phyloP scores from a whole-genome alignment of 2,888 invertebrate genomes.

The Euphydryas editha region DNA sequence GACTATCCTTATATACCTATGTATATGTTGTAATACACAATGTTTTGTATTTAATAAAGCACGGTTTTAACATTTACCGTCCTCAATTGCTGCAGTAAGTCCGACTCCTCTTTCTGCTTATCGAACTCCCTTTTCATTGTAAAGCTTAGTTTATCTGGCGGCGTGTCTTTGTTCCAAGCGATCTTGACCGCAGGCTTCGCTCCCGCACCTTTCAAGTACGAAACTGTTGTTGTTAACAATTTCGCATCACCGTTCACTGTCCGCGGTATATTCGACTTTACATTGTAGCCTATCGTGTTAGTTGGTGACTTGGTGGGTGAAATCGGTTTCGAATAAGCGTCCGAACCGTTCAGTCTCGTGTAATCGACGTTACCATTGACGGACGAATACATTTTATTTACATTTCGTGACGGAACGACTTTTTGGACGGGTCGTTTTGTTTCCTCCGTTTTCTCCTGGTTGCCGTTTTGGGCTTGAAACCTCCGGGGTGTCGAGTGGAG shows the following conservation, averaged over 20 bases:
- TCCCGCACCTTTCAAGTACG: slow-evolving; percentile 83
- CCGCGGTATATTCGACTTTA: slow-evolving; percentile 68
- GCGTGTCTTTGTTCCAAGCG: slow-evolving; percentile 89
- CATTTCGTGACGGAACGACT: slow-evolving; percentile 90
- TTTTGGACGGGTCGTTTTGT: slow-evolving; percentile 90
- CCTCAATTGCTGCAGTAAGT: slow-evolving; percentile 92
- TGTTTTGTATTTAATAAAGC: too few relatives aligned
- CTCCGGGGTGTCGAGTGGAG: slow-evolving; percentile 79
- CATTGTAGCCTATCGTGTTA: slow-evolving; percentile 83
- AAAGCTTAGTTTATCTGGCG: slow-evolving; percentile 91
- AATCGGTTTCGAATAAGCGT: slow-evolving; percentile 85
- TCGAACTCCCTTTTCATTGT: slow-evolving; percentile 97
- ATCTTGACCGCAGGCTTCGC: slow-evolving; percentile 80
- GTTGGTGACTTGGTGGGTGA: slow-evolving; percentile 86
- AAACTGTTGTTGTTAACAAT: slow-evolving; percentile 82
- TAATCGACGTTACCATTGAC: slow-evolving; percentile 76
- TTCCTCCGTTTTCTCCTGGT: slow-evolving; percentile 69
- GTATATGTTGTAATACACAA: too few relatives aligned
- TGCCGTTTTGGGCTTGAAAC: slow-evolving; percentile 69
- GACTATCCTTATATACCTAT: too few relatives aligned
- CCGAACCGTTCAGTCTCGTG: slow-evolving; percentile 63
- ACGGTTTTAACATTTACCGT: slow-evolving; percentile 80
- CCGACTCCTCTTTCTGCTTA: slow-evolving; percentile 94
- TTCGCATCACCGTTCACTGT: slow-evolving; percentile 72
- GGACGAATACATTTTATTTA: slow-evolving; percentile 77